Conservation (phyloP, 2,888 invertebrate genomes). For the Drosophila fulvimacula region DNA sequence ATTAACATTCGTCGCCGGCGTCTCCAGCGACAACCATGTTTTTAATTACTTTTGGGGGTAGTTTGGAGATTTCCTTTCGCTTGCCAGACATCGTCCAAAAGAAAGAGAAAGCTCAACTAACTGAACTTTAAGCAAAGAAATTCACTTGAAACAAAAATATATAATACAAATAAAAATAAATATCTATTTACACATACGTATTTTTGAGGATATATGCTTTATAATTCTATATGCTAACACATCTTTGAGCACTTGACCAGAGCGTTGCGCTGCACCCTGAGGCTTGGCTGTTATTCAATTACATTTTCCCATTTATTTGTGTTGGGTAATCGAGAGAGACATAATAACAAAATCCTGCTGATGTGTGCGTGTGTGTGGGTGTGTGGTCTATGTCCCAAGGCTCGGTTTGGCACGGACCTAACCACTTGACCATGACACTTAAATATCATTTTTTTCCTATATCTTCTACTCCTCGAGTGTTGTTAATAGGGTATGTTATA, state of each 20-base stretch:
- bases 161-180: not conserved
- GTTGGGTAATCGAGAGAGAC: slow-evolving; percentile 37
- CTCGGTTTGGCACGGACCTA: slow-evolving; percentile 55
- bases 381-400: slow-evolving; percentile 46
- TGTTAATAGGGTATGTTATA: not conserved
- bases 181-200: not conserved
- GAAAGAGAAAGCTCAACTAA: slow-evolving; percentile 47
- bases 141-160: not conserved
- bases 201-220: slow-evolving; percentile 11
- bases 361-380: slow-evolving; percentile 15
- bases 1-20: slow-evolving; percentile 74
- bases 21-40: slow-evolving; percentile 64
- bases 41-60: slow-evolving; percentile 81
- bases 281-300: slow-evolving; percentile 63
- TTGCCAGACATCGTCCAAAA: slow-evolving; percentile 28
- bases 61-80: slow-evolving; percentile 58
- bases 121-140: slow-evolving; percentile 39
- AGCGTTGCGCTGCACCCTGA: slow-evolving; percentile 3
- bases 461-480: not conserved
- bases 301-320: slow-evolving; percentile 42
- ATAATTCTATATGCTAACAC: slow-evolving; percentile 25
- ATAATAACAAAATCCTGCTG: slow-evolving; percentile 42
- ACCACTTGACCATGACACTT: slow-evolving; percentile 69
- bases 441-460: slow-evolving; percentile 31
- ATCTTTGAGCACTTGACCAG: slow-evolving; percentile 10